Evolutionary conservation across 1,140 invertebrate genomes (phyloP), one percentile per base, ranked within the genome.

Genomic region (Pseudomyrmex cubaensis): DNA sequence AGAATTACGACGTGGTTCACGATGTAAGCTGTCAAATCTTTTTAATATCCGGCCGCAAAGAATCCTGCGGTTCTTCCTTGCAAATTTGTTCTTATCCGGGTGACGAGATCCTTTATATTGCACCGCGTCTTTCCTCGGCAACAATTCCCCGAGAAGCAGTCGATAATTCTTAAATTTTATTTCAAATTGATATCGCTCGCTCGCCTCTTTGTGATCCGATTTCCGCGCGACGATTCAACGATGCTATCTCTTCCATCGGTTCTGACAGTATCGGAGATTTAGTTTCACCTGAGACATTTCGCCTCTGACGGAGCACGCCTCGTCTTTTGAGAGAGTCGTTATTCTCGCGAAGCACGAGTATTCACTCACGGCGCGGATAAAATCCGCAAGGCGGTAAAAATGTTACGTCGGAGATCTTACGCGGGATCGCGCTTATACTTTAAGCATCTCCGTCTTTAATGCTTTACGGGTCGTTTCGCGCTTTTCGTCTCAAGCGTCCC

Each of bases 211-310:
- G 35, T 62, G 80, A 77, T 80, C 66, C 35, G 62, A 56, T 52
- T 83, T 70, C 57, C 59, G 59, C 54, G 56, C 44, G 69, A 63
- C 22, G 50, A 78, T 80, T 62, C 25, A 64, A 87, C 85, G 63
- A 66, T 87, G 86, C 86, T 87, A 87, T 64, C 86, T 87, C 54
- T 70, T 84, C 85, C 86, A 44, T 74, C 85, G 72, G 17, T 44
- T 52, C n/a, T 84, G 73, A n/a, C 80, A 67, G 17, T 70, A 70
- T 44, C 76, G 76, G n/a, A 61, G 66, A 54, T 70, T 70, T 25
- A 54, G 44, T 22, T 80, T 80, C 8, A 80, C 12, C n/a, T 20
- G 54, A 80, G 76, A 61, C 76, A 80, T 80, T 25, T 70, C 76
- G 66, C 76, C 46, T 25, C 44, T 17, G 76, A 59, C 63, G 20